These are phyloP conservation scores for Triplophysa bombifrons DNA, from an alignment of 2,797 vertebrate species.

Conservation along the genomic window DNA sequence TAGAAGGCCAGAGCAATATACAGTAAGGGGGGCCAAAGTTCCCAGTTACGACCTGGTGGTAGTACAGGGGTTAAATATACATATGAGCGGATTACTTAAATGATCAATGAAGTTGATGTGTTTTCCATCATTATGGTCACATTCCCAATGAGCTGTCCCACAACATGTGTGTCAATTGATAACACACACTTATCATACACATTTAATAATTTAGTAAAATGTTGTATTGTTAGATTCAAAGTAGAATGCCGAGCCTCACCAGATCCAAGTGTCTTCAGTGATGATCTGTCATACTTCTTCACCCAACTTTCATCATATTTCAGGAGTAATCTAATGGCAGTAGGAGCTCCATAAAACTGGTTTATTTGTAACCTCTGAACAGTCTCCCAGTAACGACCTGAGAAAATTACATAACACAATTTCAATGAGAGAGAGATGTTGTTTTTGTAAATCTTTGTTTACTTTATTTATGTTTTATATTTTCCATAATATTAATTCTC, in stretches of 20 bases:
- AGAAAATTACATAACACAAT: conserved; percentile 28
- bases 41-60: not conserved
- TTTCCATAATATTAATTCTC: no score
- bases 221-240: not conserved
- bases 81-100: not conserved
- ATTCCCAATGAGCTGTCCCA: not conserved
- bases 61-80: not conserved
- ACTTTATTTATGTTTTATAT: no score
- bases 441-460: no score
- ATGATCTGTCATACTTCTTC: conserved; percentile 90
- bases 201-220: not conserved
- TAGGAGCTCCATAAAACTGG: conserved; percentile 96
- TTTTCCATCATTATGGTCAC: not conserved
- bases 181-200: not conserved
- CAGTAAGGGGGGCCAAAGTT: not conserved
- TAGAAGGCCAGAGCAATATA: not conserved
- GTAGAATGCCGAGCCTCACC: conserved; percentile 69
- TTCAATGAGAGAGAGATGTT: no score
- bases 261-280: conserved; percentile 89
- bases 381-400: conserved; percentile 95
- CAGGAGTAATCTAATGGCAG: conserved; percentile 88
- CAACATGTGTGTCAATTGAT: not conserved
- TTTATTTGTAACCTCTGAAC: conserved; percentile 91
- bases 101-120: not conserved
- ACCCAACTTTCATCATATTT: conserved; percentile 93